Evolutionary conservation across 2,797 vertebrate species (phyloP), one percentile per base, ranked within the genome.

Genomic region (Microcaecilia unicolor): DNA sequence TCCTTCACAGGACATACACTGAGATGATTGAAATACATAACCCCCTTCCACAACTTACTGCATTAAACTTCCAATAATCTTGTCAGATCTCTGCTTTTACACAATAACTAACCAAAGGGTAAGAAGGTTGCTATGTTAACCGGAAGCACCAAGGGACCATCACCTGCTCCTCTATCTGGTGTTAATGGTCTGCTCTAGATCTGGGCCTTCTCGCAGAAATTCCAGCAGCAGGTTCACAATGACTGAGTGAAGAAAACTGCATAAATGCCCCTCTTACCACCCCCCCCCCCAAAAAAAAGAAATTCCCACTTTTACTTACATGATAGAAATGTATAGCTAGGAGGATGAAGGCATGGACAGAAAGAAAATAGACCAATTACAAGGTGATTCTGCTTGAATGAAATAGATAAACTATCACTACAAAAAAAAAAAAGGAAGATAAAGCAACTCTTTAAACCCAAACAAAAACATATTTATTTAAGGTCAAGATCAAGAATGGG

Each of bases 291-390:
- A 5, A 7, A 15, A 12, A 31, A 11, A 24, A 69, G 57, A 70
- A 55, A 18, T 2, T 48, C 51, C 61, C 56, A 58, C 67, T 16
- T 58, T 74, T 96, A 96, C 92, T 96, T 92, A 96, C 92, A 91
- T 90, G 91, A 91, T 74, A 95, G 76, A 89, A 90, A 91, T 67
- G 92, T 91, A 89, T 92, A 92, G 83, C 92, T 96, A 91, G 29
- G 58, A n/a, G 36, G 58, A 67, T 78, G 78, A 78, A 47, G 67
- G 83, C 80, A 74, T 81, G 55, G 72, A 64, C 64, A 69, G 83
- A 40, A 65, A 70, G 76, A 62, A 78, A 67, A 80, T 52, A 78
- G 45, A 64, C 76, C n/a, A 53, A 69, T 70, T 63, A 76, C 61
- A 71, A 7, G 55, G 62, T 56, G 29, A 37, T 52, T 32, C 31